Conservation (phyloP, 53 echinoderm and acorn worm genomes). For the Crossaster papposus region DNA sequence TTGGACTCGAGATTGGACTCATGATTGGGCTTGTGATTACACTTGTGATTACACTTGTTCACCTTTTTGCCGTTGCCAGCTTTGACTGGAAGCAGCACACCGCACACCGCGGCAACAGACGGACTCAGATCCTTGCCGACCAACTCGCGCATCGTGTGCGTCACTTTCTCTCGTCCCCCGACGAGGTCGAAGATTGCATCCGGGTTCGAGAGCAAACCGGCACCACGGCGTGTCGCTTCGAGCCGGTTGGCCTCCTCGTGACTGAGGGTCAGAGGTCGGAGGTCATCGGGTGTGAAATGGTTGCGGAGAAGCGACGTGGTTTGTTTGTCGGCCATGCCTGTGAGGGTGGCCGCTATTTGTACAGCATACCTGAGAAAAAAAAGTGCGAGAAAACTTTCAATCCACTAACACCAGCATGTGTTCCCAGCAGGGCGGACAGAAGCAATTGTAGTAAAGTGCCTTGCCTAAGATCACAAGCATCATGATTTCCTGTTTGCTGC, state of each 20-base stretch:
- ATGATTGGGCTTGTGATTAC: not conserved
- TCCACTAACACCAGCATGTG: too few species aligned
- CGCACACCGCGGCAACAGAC: slow-evolving; percentile 78
- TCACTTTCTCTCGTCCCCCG: slow-evolving; percentile 10
- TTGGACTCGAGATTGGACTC: too few species aligned
- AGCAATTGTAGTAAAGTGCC: too few species aligned
- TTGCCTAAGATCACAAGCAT: too few species aligned
- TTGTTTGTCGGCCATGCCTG: slow-evolving; percentile 61
- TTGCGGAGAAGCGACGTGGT: slow-evolving; percentile 33
- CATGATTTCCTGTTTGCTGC: not conserved
- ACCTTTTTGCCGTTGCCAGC: slow-evolving; percentile 18
- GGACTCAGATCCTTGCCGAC: slow-evolving; percentile 60
- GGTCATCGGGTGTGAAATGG: slow-evolving; percentile 49
- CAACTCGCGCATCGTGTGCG: slow-evolving; percentile 45
- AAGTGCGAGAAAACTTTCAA: too few species aligned
- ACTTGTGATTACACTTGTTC: too few species aligned
- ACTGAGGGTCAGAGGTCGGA: slow-evolving; percentile 33
- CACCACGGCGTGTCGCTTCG: not conserved
- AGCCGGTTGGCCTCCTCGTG: slow-evolving; percentile 21
- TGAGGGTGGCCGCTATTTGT: slow-evolving; percentile 49
- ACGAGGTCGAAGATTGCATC: slow-evolving; percentile 27
- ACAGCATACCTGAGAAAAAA: slow-evolving; percentile 51
- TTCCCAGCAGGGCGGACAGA: not conserved
- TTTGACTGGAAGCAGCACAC: slow-evolving; percentile 70
- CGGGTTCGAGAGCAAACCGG: not conserved